These are phyloP conservation scores for Atethmia centrago DNA, from an alignment of 2,888 invertebrate species.

Conservation along the genomic window DNA sequence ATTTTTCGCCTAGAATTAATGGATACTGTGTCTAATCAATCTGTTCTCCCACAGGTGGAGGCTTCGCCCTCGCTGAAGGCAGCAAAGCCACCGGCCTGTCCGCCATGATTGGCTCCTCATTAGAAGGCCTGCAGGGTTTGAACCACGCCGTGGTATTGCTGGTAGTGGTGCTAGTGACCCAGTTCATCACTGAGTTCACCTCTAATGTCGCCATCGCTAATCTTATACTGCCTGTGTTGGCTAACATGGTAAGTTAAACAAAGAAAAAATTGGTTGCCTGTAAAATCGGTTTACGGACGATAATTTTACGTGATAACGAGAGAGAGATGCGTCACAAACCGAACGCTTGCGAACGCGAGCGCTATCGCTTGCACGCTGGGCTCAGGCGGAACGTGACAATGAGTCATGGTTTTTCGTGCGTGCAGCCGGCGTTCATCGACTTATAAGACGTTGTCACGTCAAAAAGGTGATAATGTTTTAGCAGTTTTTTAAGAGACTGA, in stretches of 20 bases:
- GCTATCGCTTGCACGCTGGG: too few species aligned
- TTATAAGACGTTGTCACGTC: too few species aligned
- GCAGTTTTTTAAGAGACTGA: background rate
- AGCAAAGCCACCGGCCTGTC: constrained; percentile 95
- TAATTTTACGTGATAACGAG: too few species aligned
- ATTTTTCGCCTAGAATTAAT: too few species aligned
- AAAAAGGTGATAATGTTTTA: background rate
- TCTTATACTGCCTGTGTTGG: constrained; percentile 95
- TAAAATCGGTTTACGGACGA: too few species aligned
- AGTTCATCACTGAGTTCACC: constrained; percentile 96
- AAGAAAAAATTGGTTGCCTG: too few species aligned
- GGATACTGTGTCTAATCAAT: background rate
- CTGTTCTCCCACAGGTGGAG: constrained; percentile 92
- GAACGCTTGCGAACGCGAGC: too few species aligned
- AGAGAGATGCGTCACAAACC: too few species aligned
- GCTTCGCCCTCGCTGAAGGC: constrained; percentile 97
- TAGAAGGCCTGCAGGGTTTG: constrained; percentile 92
- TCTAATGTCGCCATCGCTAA: constrained; percentile 98
- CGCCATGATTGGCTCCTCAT: constrained; percentile 92
- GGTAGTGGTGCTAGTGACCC: constrained; percentile 94
- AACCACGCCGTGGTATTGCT: constrained; percentile 92
- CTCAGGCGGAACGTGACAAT: too few species aligned
- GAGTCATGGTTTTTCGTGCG: too few species aligned
- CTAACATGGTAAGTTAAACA: constrained; percentile 90
- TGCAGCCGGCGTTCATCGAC: too few species aligned